Percentiles rank a stretch among this genome's conserved stretches.
Conservation (phyloP, 2,797 vertebrate genomes). For the Garrulus glandarius region DNA sequence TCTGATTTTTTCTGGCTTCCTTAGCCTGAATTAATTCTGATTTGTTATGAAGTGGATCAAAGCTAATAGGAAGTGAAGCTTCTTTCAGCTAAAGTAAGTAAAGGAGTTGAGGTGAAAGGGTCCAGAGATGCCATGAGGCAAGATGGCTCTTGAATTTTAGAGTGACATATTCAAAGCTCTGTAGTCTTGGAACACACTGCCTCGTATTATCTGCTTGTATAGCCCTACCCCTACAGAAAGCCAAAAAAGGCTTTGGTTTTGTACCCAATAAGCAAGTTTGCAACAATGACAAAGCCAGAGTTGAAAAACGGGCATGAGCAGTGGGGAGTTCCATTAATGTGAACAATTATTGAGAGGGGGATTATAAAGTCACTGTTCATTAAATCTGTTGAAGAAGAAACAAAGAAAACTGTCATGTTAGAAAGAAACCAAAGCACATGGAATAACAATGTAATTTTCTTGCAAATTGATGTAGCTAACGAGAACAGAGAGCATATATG, state of each 20-base stretch:
- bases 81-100: conserved; percentile 53
- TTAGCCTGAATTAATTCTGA: conserved; percentile 53
- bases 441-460: neutral
- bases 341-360: neutral
- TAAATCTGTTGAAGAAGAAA: neutral
- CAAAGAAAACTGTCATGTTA: neutral
- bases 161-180: neutral
- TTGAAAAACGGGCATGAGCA: neutral
- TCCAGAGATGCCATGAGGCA: neutral
- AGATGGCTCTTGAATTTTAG: neutral
- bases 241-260: neutral
- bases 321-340: neutral
- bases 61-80: conserved; percentile 65
- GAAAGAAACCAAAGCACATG: neutral
- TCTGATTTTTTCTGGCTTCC: conserved; percentile 60
- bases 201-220: neutral
- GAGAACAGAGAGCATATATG: neutral
- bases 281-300: neutral
- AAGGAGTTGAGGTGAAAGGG: neutral
- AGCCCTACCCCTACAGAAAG: neutral
- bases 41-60: conserved; percentile 52
- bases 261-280: neutral
- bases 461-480: neutral
- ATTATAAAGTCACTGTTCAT: neutral
- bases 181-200: neutral